phyloP scores from a whole-genome alignment of 1,140 invertebrate species.

The Nylanderia fulva region DNA sequence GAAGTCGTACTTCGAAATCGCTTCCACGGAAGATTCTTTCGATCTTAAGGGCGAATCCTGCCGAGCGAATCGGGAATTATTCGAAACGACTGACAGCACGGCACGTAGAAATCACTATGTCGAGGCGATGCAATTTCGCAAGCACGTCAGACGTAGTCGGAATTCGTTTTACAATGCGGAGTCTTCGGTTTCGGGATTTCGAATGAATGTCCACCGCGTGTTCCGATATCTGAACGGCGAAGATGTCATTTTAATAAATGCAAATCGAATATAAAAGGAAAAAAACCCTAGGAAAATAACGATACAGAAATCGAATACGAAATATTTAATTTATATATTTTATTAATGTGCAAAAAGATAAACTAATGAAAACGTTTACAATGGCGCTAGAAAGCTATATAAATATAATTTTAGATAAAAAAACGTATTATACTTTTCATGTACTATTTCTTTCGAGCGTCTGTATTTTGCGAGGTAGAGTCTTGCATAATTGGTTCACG shows the following conservation, averaged over 20 bases:
- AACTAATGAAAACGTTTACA: background rate
- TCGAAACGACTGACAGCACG: constrained; percentile 47
- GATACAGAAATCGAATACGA: background rate
- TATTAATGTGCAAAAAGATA: background rate
- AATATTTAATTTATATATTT: constrained; percentile 1
- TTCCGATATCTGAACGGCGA: constrained; percentile 1
- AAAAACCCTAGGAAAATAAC: constrained; percentile 18
- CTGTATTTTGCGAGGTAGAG: background rate
- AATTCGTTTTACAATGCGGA: constrained; percentile 48
- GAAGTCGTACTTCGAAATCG: constrained; percentile 76
- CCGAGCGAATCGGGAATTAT: constrained; percentile 52
- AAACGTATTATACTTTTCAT: background rate
- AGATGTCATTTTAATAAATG: constrained; percentile 45
- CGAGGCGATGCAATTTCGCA: constrained; percentile 55
- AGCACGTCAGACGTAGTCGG: constrained; percentile 61
- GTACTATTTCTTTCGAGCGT: background rate
- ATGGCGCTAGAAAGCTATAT: background rate
- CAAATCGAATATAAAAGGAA: constrained; percentile 17
- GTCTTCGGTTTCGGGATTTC: constrained; percentile 12
- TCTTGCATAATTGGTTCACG: constrained; percentile 7
- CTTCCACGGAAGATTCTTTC: constrained; percentile 69
- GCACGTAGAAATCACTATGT: constrained; percentile 49
- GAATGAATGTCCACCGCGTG: constrained; percentile 24
- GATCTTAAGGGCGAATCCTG: constrained; percentile 46
- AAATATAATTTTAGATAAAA: background rate